Conservation (phyloP, 2,113 vertebrate species). For the Dicerorhinus sumatrensis region DNA sequence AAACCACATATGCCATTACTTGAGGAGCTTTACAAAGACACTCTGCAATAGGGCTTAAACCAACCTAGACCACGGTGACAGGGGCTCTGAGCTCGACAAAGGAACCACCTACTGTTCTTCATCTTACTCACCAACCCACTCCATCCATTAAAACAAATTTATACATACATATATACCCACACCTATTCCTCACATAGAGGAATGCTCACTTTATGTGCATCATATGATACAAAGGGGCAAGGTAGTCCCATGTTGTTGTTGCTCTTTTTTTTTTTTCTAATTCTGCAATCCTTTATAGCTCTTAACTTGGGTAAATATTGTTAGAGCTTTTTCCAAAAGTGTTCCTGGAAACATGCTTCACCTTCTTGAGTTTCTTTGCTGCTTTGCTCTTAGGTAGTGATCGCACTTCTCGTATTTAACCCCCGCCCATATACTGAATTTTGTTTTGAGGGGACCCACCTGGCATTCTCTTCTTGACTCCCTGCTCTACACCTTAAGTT, state of each 20-base stretch:
- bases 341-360: neutral
- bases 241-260: neutral
- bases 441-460: neutral
- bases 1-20: neutral
- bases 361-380: neutral
- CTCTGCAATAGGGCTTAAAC: neutral
- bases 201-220: neutral
- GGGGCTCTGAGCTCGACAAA: neutral
- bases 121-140: neutral
- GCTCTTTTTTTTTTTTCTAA: neutral
- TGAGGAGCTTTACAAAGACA: neutral
- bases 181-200: neutral
- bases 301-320: constrained; percentile 5
- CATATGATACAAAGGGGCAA: neutral
- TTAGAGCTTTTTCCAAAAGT: neutral
- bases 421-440: neutral
- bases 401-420: neutral
- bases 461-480: neutral
- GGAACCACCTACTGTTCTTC: neutral
- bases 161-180: neutral
- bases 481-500: neutral
- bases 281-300: neutral
- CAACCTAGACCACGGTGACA: fast-evolving
- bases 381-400: neutral
- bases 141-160: neutral